Base-by-base conservation (phyloP, 2,888 invertebrate genomes). In the Pterostichus niger region DNA sequence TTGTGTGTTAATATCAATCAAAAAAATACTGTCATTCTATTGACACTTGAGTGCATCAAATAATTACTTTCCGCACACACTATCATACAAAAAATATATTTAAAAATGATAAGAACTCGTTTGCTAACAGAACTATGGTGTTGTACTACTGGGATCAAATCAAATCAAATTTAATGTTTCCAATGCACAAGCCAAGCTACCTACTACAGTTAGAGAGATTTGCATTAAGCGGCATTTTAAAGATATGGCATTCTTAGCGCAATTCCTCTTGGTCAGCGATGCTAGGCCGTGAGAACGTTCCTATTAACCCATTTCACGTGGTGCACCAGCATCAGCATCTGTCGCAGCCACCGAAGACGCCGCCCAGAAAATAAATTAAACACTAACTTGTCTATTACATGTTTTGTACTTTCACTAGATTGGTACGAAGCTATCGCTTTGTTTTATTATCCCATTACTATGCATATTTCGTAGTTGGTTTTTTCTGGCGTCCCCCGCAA, bases 161-260 rank as follows among this genome's bases (percentile, higher is more conserved):
- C n/a, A n/a, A n/a, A n/a, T n/a, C n/a, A n/a, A n/a, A n/a, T n/a
- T n/a, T n/a, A n/a, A n/a, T n/a, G n/a, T n/a, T n/a, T n/a, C n/a
- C n/a, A n/a, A 49, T 49, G 5, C 6, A n/a, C 49, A 11, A 49
- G 10, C 9, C 6, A 49, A 1, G 49, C 49, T 40, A 49, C n/a
- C 64, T 33, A 35, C 64, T 64, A 64, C 64, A 64, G 64, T 64
- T 64, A 64, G 64, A 64, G 64, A 64, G 35, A 64, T 64, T 64
- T 64, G 64, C 64, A 64, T 64, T 35, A 13, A 31, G n/a, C 11
- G 11, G 11, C 17, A 59, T 33, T 13, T 24, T 24, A 24, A 24
- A n/a, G 5, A n/a, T n/a, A n/a, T 49, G 3, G 24, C 24, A 24
- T 49, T n/a, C 49, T 49, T n/a, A 0, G 13, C 49, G 49, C 5